Evolutionary conservation across 2,888 invertebrate genomes (phyloP), one percentile per base, ranked within the genome.

Genomic region (Hipparchia sbordonii): DNA sequence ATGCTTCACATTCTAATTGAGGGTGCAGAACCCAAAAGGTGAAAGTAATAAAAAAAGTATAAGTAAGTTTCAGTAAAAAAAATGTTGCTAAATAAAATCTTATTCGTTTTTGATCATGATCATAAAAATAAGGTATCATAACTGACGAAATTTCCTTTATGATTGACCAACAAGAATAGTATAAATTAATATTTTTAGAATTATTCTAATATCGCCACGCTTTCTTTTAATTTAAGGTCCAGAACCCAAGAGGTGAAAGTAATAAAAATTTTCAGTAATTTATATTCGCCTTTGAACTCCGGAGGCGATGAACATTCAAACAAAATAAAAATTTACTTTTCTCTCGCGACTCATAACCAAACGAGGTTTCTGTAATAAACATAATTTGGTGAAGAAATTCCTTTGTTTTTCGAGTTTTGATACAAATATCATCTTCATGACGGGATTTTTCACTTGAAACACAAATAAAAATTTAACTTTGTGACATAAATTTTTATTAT

Each of bases 261-360:
- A 74, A 76, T 74, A 73, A 73, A 69, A 73, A 72, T 67, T 56
- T 63, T 45, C 48, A 62, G 73, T 70, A 67, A 71, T 75, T 70
- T 74, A 71, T 74, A 67, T 65, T 67, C 48, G 46, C 66, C 71
- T 76, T 76, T 76, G 76, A 76, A 74, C 39, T 39, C 39, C 39
- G 39, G 39, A 39, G 39, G 39, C 39, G 39, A 39, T 39, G 39
- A 39, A 39, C 39, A 1, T 39, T 39, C 39, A 45, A 70, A 73
- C 65, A 61, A 71, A 74, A 76, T 72, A 72, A 73, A 65, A 60
- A 67, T 70, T 63, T 70, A 70, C 62, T 60, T 72, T 66, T 59
- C 67, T 66, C 69, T 56, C 13, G 69, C 63, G 69, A 72, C 69
- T 74, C 69, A 57, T 70, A 72, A 67, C 60, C 60, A 67, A 74